phyloP scores from a whole-genome alignment of 2,888 invertebrate species.

The Sturmia bella region DNA sequence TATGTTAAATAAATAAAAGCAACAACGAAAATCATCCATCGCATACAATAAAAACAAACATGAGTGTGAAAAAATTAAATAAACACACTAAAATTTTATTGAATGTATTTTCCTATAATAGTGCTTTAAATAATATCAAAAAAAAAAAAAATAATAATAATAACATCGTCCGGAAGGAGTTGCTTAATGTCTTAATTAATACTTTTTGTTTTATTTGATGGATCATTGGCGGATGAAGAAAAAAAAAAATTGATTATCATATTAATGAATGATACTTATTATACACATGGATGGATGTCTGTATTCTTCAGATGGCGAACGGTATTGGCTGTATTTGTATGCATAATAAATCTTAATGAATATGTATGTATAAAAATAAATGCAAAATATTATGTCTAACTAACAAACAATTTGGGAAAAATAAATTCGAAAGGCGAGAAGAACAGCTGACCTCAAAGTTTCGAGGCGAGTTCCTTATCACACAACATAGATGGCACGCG shows the following conservation, averaged over 20 bases:
- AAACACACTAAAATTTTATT: constrained; percentile 46
- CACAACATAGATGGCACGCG: no score
- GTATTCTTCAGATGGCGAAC: constrained; percentile 11
- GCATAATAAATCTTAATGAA: no score
- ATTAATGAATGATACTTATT: constrained; percentile 18
- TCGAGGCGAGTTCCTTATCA: no score
- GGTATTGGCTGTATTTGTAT: background rate
- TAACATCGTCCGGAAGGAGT: background rate
- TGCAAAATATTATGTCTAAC: no score
- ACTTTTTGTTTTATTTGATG: constrained; percentile 12
- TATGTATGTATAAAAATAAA: no score
- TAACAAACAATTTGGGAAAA: no score
- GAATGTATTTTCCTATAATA: background rate
- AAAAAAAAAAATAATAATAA: background rate
- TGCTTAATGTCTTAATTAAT: constrained; percentile 34
- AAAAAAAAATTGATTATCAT: background rate
- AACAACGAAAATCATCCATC: constrained; percentile 34
- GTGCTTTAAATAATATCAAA: background rate
- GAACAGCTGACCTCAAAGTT: no score
- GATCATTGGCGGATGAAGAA: background rate
- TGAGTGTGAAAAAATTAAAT: constrained; percentile 46
- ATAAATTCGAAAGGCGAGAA: no score
- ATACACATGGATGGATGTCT: no score
- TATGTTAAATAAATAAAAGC: constrained; percentile 41
- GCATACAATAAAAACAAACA: constrained; percentile 16